Evolutionary conservation across 2,113 vertebrate species (phyloP).

Genomic region (Amphilophus citrinellus): DNA sequence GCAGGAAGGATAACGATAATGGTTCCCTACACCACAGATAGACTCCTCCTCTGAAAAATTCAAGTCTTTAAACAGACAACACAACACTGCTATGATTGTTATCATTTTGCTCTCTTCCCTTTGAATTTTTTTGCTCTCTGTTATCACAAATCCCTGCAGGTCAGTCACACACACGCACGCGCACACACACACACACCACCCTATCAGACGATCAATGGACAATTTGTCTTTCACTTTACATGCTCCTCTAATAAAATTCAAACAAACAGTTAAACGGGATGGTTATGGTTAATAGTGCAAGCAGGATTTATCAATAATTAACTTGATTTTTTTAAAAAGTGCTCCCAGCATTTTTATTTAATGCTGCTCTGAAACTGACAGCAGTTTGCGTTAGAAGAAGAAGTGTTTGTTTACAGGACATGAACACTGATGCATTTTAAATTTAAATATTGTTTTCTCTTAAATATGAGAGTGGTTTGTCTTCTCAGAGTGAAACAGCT

Average conservation of each 20-base stretch:
- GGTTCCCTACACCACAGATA: background rate
- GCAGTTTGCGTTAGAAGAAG: slow-evolving; percentile 11
- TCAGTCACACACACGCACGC: background rate
- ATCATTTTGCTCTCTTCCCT: too few relatives aligned
- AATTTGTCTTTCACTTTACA: slow-evolving; percentile 24
- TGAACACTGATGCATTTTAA: slow-evolving; percentile 8
- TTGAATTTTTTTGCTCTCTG: too few relatives aligned
- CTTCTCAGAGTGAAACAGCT: background rate
- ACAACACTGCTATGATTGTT: background rate
- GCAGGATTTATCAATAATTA: slow-evolving; percentile 55
- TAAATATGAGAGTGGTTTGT: slow-evolving; percentile 18
- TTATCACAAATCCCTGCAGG: too few relatives aligned
- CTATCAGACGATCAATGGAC: slow-evolving; percentile 13
- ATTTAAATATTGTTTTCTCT: slow-evolving; percentile 16
- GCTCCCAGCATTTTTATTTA: slow-evolving; percentile 34
- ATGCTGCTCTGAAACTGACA: slow-evolving; percentile 30
- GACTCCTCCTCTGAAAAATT: background rate
- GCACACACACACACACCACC: background rate
- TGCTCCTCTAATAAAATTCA: slow-evolving; percentile 43
- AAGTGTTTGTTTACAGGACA: slow-evolving; percentile 1
- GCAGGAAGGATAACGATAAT: background rate
- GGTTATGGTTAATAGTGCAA: slow-evolving; percentile 23
- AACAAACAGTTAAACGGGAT: slow-evolving; percentile 36
- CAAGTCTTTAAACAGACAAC: slow-evolving; percentile 12
- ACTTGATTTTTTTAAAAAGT: background rate